phyloP scores from a whole-genome alignment of 2,113 vertebrate genomes.

The Sceloporus tristichus region DNA sequence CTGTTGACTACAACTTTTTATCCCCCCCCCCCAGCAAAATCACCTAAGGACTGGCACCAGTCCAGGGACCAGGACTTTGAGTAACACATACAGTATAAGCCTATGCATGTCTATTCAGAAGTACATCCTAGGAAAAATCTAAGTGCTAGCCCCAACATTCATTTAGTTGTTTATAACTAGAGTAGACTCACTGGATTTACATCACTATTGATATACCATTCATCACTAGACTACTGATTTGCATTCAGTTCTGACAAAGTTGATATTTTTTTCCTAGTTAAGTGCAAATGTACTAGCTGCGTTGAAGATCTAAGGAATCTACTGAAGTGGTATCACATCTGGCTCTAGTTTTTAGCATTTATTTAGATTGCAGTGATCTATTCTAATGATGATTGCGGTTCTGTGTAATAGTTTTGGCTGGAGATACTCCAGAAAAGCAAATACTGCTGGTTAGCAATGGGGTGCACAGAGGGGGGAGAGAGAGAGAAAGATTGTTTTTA shows the following conservation, averaged over 20 bases:
- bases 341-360: conserved; percentile 54
- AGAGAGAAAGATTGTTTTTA: neutral
- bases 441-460: conserved; percentile 58
- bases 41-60: no score
- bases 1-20: no score
- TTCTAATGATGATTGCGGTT: conserved; percentile 49
- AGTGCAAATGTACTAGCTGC: neutral
- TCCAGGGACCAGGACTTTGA: no score
- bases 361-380: conserved; percentile 62
- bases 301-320: conserved; percentile 38
- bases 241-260: neutral
- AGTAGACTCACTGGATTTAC: no score
- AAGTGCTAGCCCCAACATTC: no score
- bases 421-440: conserved; percentile 57
- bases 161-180: no score
- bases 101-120: no score
- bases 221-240: neutral
- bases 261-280: neutral
- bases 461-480: neutral
- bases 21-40: no score
- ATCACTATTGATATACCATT: no score
- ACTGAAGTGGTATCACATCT: conserved; percentile 36
- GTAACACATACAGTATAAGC: no score
- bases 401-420: conserved; percentile 43
- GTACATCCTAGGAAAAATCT: no score